Evolutionary conservation across 2,113 vertebrate genomes (phyloP).

Genomic region (Pseudorectes ferrugineus): DNA sequence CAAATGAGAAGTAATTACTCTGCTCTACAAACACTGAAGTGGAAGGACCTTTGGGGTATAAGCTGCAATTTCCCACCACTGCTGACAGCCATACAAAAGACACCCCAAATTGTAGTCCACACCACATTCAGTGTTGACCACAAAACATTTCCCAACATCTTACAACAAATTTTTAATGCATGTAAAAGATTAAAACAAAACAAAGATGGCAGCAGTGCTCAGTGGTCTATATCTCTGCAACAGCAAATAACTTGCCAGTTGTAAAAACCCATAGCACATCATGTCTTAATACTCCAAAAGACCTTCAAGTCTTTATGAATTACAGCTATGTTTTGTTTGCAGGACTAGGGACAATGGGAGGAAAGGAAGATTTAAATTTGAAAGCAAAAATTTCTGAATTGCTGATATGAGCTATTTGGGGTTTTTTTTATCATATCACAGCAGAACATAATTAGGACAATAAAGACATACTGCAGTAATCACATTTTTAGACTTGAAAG

Average conservation of each 20-base stretch:
- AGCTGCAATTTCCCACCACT: background rate
- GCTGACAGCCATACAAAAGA: background rate
- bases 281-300: background rate
- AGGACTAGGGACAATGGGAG: background rate
- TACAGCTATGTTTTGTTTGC: background rate
- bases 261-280: background rate
- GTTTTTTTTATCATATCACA: background rate
- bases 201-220: background rate
- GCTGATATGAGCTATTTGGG: accelerated
- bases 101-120: background rate
- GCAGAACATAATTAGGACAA: background rate
- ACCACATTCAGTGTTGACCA: background rate
- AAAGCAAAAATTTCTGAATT: background rate
- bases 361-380: background rate
- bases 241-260: background rate
- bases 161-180: background rate
- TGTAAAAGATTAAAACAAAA: background rate
- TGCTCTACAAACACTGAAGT: background rate
- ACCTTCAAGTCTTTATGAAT: background rate
- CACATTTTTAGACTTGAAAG: background rate
- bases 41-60: background rate
- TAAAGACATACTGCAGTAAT: background rate
- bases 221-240: background rate
- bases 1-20: background rate
- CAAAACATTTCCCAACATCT: background rate